Base-by-base conservation (phyloP, 2,113 vertebrate species). In the Cettia cetti region DNA sequence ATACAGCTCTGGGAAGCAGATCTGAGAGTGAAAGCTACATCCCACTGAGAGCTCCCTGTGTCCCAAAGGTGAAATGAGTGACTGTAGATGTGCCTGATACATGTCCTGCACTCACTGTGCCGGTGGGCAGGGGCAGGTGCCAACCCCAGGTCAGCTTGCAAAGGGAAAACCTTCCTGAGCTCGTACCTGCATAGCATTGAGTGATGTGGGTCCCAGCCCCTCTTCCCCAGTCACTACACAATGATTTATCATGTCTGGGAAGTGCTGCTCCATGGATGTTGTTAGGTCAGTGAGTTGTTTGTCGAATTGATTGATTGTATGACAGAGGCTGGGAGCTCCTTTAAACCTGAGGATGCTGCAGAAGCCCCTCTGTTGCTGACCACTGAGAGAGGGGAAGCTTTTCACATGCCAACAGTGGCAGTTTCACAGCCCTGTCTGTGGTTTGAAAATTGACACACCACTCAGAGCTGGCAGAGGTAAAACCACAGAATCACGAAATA, bases 371-470 rank as follows among this genome's bases (percentile, higher is more conserved):
- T 60, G 39, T 60, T 53, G n/a, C 61, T 92, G 82, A 42, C 77
- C 74, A 15, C 6, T 75, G 39, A 39, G 45, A 87, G 65, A 68
- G 21, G 15, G 21, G 49, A 83, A 90, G 60, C 39, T 37, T 45
- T 37, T 93, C 28, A 5, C 0, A 0, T 50, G 65, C 68, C 1
- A 0, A 1, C 0, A 0, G 68, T 66, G n/a, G n/a, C 37, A 24
- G 3, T 84, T 83, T 75, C 54, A 37, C 15, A 50, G 69, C 28
- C 22, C 28, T 70, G 28, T 16, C 65, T 75, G 47, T 70, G 39
- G 35, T 59, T 39, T 40, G 70, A 59, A 71, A 68, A 63, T 28
- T 0, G 0, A 24, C 56, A 54, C 17, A 3, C 47, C 13, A 2
- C 56, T 59, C 27, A 3, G 78, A 74, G 47, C 26, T 66, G 45